Percentiles rank a stretch among this genome's conserved stretches.
These are phyloP conservation scores for Chymomyza fuscimana DNA, from an alignment of 2,888 invertebrate species.

Conservation along the genomic window DNA sequence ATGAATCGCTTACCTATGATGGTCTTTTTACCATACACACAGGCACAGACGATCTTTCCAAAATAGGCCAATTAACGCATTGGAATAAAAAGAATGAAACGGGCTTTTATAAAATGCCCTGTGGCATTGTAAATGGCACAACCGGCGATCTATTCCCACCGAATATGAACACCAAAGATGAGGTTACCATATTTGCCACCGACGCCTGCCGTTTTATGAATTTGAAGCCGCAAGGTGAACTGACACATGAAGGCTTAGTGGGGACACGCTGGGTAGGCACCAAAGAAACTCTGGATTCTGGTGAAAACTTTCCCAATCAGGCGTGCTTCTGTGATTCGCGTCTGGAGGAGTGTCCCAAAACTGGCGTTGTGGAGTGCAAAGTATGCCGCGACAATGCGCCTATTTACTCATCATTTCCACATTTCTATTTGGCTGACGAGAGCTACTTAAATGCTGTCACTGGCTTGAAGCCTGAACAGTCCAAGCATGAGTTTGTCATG, in stretches of 20 bases:
- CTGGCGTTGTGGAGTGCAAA: conserved; percentile 87
- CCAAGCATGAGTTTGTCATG: conserved; percentile 84
- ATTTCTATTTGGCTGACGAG: conserved; percentile 88
- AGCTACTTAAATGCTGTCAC: conserved; percentile 83
- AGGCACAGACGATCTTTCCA: conserved; percentile 84
- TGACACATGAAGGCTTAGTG: conserved; percentile 58
- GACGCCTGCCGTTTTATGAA: conserved; percentile 89
- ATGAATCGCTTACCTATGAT: conserved; percentile 86
- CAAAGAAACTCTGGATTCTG: conserved; percentile 87
- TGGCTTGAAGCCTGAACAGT: conserved; percentile 85
- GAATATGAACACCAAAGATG: conserved; percentile 79
- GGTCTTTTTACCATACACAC: conserved; percentile 89
- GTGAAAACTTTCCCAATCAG: conserved; percentile 82
- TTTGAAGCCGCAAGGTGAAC: conserved; percentile 64
- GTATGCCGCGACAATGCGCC: conserved; percentile 90
- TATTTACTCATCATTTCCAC: conserved; percentile 89
- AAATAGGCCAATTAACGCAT: conserved; percentile 85
- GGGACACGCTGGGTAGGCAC: conserved; percentile 81
- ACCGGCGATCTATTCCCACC: conserved; percentile 92
- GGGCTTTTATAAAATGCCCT: conserved; percentile 82
- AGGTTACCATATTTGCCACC: conserved; percentile 85
- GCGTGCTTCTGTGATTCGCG: conserved; percentile 85
- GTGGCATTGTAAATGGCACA: conserved; percentile 86
- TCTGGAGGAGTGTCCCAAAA: conserved; percentile 80
- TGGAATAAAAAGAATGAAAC: conserved; percentile 85